Percentiles rank a stretch among this genome's conserved stretches.
phyloP scores from a whole-genome alignment of 37 sponge, comb jelly and placozoan species.

The Halichondria panicea region DNA sequence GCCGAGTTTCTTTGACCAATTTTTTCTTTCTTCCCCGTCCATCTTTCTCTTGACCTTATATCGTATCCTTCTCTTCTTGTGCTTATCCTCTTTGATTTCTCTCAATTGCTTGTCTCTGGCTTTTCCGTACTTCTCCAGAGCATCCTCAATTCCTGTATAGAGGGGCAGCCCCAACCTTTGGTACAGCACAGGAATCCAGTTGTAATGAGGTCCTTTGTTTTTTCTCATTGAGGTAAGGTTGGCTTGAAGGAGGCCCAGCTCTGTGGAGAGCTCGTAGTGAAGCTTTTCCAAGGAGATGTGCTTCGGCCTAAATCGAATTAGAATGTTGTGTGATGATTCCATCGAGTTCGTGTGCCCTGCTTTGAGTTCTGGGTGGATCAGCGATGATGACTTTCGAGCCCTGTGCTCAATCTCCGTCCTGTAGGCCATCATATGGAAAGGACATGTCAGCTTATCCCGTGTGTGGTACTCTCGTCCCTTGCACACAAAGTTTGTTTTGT shows the following conservation, averaged over 20 bases:
- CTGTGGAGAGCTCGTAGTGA: background rate
- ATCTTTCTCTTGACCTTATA: too few species aligned
- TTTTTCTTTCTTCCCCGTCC: too few species aligned
- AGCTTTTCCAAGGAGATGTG: background rate
- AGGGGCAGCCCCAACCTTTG: too few species aligned
- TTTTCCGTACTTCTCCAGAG: too few species aligned
- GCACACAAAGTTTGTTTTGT: conserved; percentile 11
- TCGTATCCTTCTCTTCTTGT: too few species aligned
- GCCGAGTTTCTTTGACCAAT: too few species aligned
- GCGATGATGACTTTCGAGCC: background rate
- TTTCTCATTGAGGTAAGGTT: too few species aligned
- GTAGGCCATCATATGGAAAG: conserved; percentile 27
- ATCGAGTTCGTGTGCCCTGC: conserved; percentile 23
- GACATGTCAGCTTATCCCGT: conserved; percentile 16
- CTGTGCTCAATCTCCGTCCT: conserved; percentile 32
- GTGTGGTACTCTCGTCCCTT: conserved; percentile 15
- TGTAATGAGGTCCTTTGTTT: too few species aligned
- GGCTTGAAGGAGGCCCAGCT: background rate
- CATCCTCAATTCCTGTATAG: too few species aligned
- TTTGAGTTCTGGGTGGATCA: conserved; percentile 10
- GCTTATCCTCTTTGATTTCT: too few species aligned
- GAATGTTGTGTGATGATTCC: conserved; percentile 39
- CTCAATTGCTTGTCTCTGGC: too few species aligned
- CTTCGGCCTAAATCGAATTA: conserved; percentile 19
- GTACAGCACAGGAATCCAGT: too few species aligned